Percentiles rank a stretch among this genome's conserved stretches.
These are phyloP conservation scores for Drosophila demipolita DNA, from an alignment of 2,888 invertebrate species.

Conservation along the genomic window DNA sequence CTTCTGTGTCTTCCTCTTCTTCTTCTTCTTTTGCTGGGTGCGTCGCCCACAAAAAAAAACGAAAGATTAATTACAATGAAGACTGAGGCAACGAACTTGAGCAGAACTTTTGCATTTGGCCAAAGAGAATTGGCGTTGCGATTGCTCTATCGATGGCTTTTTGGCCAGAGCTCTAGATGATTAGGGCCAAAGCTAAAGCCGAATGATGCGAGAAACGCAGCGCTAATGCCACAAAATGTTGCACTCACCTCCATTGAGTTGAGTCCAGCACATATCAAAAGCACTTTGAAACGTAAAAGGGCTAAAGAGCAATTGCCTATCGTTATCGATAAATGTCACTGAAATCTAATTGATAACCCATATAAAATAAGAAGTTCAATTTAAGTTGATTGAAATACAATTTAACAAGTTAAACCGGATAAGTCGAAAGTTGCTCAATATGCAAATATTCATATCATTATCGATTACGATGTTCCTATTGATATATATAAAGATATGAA, in stretches of 20 bases:
- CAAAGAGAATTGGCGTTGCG: not conserved
- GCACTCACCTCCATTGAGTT: constrained; percentile 14
- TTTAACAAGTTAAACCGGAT: not conserved
- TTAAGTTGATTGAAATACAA: not conserved
- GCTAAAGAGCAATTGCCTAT: not conserved
- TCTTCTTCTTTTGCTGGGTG: constrained; percentile 15
- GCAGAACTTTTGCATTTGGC: constrained; percentile 8
- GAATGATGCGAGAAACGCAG: constrained; percentile 1
- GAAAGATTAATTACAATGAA: constrained; percentile 16
- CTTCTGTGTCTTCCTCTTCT: not conserved
- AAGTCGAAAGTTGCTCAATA: not conserved
- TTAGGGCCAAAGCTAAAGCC: constrained; percentile 38
- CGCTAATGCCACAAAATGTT: constrained; percentile 38
- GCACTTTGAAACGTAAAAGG: not conserved
- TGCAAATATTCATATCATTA: not conserved
- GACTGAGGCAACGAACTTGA: constrained; percentile 53
- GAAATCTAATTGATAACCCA: not conserved
- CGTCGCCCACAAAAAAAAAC: constrained; percentile 14
- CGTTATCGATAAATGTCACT: not conserved
- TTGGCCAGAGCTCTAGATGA: constrained; percentile 17
- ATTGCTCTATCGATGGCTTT: not conserved
- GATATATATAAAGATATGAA: not conserved
- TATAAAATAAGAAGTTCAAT: not conserved
- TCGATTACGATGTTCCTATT: not conserved
- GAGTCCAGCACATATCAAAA: not conserved